phyloP scores from a whole-genome alignment of 2,113 vertebrate genomes.

The Ia io region DNA sequence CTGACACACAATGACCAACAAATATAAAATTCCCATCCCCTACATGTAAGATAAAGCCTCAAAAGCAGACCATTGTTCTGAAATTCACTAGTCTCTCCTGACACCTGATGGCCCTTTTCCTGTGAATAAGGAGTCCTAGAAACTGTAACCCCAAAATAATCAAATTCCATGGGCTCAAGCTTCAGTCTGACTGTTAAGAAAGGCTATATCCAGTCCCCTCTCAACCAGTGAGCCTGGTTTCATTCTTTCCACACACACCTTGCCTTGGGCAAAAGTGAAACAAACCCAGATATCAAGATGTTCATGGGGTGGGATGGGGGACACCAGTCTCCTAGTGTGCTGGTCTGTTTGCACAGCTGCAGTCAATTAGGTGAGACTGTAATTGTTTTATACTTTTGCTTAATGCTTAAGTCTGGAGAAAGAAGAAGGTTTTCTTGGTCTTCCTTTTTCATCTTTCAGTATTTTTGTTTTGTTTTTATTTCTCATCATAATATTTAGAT shows the following conservation, averaged over 20 bases:
- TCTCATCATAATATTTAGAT: constrained; percentile 81
- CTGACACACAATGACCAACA: background rate
- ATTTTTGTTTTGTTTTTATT: constrained; percentile 80
- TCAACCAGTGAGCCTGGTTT: background rate
- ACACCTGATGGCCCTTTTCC: background rate
- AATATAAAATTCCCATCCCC: background rate
- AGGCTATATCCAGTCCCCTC: background rate
- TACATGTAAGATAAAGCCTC: background rate
- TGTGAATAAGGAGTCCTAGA: background rate
- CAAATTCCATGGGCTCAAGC: background rate
- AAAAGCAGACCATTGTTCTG: background rate
- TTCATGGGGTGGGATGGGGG: constrained; percentile 35
- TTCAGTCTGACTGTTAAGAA: background rate
- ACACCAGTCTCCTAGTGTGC: constrained; percentile 56
- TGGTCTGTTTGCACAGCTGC: constrained; percentile 84
- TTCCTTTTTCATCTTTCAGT: constrained; percentile 65
- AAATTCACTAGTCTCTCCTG: background rate
- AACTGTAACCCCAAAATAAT: background rate
- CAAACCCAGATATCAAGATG: constrained; percentile 73
- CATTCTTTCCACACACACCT: constrained; percentile 59
- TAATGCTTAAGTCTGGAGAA: constrained; percentile 68
- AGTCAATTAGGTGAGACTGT: constrained; percentile 73
- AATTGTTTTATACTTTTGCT: constrained; percentile 76
- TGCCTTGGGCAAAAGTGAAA: constrained; percentile 73
- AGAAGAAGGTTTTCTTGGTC: constrained; percentile 71